Evolutionary conservation across 2,797 vertebrate genomes (phyloP).

Genomic region (Premnoplex brunnescens): DNA sequence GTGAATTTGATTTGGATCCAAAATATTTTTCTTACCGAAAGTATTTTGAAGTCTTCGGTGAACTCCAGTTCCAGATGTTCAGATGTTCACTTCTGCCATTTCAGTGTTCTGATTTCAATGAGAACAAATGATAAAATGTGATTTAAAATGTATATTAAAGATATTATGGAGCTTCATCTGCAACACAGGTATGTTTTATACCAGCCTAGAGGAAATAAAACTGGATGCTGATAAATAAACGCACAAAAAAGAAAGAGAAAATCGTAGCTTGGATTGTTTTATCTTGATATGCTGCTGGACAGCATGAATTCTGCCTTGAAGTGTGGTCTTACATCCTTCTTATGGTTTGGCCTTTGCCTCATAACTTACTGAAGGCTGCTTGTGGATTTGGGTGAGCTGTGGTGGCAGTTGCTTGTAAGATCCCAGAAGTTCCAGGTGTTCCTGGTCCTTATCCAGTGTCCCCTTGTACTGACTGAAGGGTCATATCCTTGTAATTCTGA

Average conservation of each 20-base stretch:
- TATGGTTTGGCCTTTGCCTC: neutral
- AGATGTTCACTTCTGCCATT: neutral
- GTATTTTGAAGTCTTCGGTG: neutral
- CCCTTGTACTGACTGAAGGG: rapidly evolving
- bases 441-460: neutral
- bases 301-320: neutral
- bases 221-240: neutral
- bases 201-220: neutral
- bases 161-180: neutral
- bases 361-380: neutral
- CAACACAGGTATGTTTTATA: neutral
- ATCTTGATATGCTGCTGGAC: neutral
- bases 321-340: neutral
- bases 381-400: neutral
- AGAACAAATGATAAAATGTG: neutral
- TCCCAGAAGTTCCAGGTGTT: neutral
- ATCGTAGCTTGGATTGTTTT: neutral
- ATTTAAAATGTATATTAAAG: neutral
- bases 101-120: neutral
- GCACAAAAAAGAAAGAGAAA: neutral
- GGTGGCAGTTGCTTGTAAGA: neutral
- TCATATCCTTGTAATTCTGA: neutral
- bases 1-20: neutral
- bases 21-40: neutral
- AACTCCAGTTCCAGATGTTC: neutral